phyloP scores from a whole-genome alignment of 2,113 vertebrate species.

The Turnix velox region DNA sequence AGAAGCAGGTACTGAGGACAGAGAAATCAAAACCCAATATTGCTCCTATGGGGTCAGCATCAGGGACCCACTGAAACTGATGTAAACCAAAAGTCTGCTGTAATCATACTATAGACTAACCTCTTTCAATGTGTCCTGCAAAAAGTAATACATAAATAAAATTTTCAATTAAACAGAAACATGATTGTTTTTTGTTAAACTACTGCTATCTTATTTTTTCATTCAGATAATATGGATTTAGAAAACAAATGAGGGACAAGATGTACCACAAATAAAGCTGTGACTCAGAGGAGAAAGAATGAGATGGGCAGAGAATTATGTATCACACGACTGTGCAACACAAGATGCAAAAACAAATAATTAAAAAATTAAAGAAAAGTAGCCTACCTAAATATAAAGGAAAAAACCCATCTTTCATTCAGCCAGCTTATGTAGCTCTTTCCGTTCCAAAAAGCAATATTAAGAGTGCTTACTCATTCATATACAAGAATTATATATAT shows the following conservation, averaged over 20 bases:
- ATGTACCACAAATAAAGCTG: background rate
- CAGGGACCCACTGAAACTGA: background rate
- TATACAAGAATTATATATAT: too few species aligned
- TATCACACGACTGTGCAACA: background rate
- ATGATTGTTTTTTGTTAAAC: background rate
- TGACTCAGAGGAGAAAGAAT: background rate
- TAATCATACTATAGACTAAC: background rate
- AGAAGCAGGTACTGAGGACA: background rate
- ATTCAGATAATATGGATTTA: background rate
- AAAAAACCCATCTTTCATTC: background rate
- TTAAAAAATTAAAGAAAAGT: background rate
- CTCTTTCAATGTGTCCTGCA: background rate
- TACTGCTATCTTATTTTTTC: background rate
- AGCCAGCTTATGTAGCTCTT: background rate
- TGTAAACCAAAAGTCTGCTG: background rate
- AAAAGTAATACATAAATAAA: background rate
- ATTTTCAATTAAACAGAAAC: background rate
- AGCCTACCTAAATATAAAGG: background rate
- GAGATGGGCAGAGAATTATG: background rate
- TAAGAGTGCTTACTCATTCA: background rate
- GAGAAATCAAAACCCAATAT: background rate
- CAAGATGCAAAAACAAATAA: background rate
- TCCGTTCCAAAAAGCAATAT: background rate
- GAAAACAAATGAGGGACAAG: background rate
- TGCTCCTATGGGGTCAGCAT: background rate